Evolutionary conservation across 2,888 invertebrate genomes (phyloP).

Genomic region (Tethea ocularis): DNA sequence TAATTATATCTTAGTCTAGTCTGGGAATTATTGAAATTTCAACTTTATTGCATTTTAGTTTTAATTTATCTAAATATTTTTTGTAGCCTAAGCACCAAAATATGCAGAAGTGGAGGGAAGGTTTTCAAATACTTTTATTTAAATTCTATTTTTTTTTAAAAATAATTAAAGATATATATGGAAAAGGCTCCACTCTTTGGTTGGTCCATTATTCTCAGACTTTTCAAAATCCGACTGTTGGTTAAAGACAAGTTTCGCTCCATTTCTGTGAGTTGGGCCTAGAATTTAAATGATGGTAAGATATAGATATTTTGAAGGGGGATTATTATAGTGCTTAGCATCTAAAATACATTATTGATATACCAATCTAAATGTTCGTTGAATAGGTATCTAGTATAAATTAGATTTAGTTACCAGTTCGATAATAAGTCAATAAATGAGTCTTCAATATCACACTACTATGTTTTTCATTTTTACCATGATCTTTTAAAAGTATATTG

Average conservation of each 20-base stretch:
- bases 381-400: constrained; percentile 37
- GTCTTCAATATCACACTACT: constrained; percentile 31
- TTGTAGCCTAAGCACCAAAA: not conserved
- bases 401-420: constrained; percentile 63
- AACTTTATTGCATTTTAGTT: constrained; percentile 15
- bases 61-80: not conserved
- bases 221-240: not conserved
- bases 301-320: not conserved
- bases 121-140: no score
- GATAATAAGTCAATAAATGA: constrained; percentile 57
- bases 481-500: no score
- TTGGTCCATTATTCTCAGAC: no score
- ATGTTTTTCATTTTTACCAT: constrained; percentile 27
- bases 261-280: not conserved
- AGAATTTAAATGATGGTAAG: not conserved
- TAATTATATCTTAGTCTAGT: not conserved
- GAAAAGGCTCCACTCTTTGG: not conserved
- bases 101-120: not conserved
- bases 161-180: no score
- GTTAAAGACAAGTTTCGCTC: not conserved
- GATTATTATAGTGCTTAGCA: no score
- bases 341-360: not conserved
- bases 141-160: no score
- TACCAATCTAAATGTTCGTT: constrained; percentile 17
- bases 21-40: constrained; percentile 7